Evolutionary conservation across 2,797 vertebrate species (phyloP).

Genomic region (Distichodus sexfasciatus): DNA sequence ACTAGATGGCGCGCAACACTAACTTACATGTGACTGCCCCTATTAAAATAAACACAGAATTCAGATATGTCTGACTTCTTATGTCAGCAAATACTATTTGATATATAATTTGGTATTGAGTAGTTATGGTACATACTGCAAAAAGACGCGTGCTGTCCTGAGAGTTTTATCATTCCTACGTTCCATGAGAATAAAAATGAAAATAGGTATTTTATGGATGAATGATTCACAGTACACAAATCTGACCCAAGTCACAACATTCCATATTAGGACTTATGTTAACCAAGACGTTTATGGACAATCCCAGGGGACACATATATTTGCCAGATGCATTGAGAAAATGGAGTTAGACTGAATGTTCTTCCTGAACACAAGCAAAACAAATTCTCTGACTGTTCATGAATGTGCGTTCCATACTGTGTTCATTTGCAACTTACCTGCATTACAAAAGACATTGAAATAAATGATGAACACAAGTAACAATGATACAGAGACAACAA

Average conservation of each 20-base stretch:
- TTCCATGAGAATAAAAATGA: constrained; percentile 5
- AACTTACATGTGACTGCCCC: not conserved
- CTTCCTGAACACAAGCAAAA: not conserved
- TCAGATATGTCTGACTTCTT: too few relatives aligned
- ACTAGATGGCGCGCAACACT: constrained; percentile 19
- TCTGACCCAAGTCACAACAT: not conserved
- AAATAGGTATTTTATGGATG: constrained; percentile 3
- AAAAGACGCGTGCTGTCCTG: too few relatives aligned
- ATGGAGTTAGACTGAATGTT: constrained; percentile 1
- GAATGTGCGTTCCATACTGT: not conserved
- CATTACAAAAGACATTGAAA: too few relatives aligned
- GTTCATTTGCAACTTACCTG: not conserved
- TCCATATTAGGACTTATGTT: constrained; percentile 31
- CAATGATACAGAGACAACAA: too few relatives aligned
- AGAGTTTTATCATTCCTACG: constrained; percentile 1
- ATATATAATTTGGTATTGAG: not conserved
- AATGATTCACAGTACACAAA: constrained; percentile 6
- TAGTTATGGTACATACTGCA: not conserved
- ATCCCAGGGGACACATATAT: constrained; percentile 3
- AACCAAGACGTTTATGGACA: not conserved
- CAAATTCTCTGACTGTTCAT: not conserved
- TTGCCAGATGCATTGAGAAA: constrained; percentile 19
- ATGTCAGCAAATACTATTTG: not conserved
- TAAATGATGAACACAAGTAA: too few relatives aligned
- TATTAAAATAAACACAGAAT: too few relatives aligned